phyloP scores from a whole-genome alignment of 2,797 vertebrate genomes.

The Geotrypetes seraphini region DNA sequence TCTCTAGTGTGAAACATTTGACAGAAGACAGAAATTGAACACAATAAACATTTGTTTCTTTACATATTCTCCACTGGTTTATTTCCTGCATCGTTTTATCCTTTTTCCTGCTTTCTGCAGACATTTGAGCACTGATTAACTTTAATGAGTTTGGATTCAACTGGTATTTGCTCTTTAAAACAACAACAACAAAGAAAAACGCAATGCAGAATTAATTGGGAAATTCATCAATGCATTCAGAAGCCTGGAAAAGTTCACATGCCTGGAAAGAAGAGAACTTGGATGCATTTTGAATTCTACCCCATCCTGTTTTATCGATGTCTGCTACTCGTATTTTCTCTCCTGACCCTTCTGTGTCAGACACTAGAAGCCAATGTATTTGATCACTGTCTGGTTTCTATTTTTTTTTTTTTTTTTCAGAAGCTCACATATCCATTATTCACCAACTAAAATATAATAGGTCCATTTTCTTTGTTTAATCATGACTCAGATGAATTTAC shows the following conservation, averaged over 20 bases:
- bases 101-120: no score
- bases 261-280: background rate
- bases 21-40: background rate
- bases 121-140: no score
- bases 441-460: background rate
- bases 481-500: slow-evolving; percentile 30
- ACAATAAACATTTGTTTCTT: no score
- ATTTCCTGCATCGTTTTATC: no score
- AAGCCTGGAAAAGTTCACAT: background rate
- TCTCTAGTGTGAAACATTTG: background rate
- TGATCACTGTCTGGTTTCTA: slow-evolving; percentile 20
- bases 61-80: no score
- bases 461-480: slow-evolving; percentile 20
- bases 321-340: background rate
- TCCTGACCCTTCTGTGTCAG: slow-evolving; percentile 20
- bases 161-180: background rate
- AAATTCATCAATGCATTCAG: background rate
- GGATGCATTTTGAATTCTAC: fast-evolving
- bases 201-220: background rate
- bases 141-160: background rate
- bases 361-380: slow-evolving; percentile 21
- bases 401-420: slow-evolving; percentile 6
- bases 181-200: no score
- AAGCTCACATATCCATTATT: slow-evolving; percentile 14
- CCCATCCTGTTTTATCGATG: background rate